Conservation (phyloP, 2,797 vertebrate species). For the Philypnodon macrostomus region DNA sequence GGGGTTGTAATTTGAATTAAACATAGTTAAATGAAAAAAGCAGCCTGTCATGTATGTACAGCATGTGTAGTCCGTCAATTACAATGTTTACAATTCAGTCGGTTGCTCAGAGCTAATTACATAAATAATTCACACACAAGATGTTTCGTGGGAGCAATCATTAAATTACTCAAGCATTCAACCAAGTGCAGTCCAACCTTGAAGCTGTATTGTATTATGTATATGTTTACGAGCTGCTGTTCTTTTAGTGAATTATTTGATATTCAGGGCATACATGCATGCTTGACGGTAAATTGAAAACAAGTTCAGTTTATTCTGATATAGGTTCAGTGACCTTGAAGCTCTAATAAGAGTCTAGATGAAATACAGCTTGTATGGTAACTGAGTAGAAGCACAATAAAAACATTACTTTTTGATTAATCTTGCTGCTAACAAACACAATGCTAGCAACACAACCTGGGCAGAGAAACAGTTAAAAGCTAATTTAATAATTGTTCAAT, state of each 20-base stretch:
- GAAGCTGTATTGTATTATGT: not conserved
- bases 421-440: too few species aligned
- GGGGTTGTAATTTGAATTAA: slow-evolving; percentile 36
- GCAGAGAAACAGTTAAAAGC: too few species aligned
- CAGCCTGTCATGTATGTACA: not conserved
- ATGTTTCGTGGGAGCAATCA: slow-evolving; percentile 26
- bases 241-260: not conserved
- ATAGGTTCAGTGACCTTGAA: slow-evolving; percentile 3
- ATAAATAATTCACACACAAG: slow-evolving; percentile 10
- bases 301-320: slow-evolving; percentile 2
- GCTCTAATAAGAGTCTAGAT: not conserved
- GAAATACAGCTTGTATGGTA: too few species aligned
- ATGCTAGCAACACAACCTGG: too few species aligned
- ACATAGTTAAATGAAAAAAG: slow-evolving; percentile 9
- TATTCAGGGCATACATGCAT: slow-evolving; percentile 1
- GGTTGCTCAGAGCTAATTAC: not conserved
- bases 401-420: too few species aligned
- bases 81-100: slow-evolving; percentile 4
- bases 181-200: not conserved
- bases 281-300: not conserved
- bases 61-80: not conserved
- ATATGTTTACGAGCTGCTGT: not conserved
- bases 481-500: too few species aligned
- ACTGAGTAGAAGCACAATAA: too few species aligned
- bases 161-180: slow-evolving; percentile 30